These are phyloP conservation scores for Mechanitis mazaeus DNA, from an alignment of 2,888 invertebrate species.

Conservation along the genomic window DNA sequence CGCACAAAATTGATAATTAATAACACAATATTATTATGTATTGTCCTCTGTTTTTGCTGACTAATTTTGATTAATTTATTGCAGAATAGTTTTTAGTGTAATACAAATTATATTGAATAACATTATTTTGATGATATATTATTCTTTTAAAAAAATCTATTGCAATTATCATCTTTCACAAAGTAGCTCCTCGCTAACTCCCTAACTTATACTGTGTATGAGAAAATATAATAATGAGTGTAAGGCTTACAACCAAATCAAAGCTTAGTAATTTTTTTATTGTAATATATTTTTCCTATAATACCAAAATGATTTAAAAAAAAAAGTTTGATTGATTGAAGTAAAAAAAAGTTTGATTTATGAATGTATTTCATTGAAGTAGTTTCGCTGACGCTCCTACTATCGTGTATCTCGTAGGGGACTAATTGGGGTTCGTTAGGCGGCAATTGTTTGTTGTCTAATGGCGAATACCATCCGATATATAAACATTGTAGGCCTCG, in stretches of 20 bases:
- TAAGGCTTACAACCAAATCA: too few species aligned
- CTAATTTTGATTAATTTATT: too few species aligned
- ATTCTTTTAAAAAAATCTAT: neutral
- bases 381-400: slow-evolving; percentile 17
- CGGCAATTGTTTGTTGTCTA: slow-evolving; percentile 49
- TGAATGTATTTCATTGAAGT: slow-evolving; percentile 7
- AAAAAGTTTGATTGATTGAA: too few species aligned
- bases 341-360: neutral
- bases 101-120: too few species aligned
- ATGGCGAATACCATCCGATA: slow-evolving; percentile 23
- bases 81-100: too few species aligned
- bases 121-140: too few species aligned
- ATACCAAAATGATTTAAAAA: too few species aligned
- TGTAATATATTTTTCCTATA: too few species aligned
- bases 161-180: neutral
- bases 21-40: too few species aligned
- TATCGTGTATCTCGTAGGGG: slow-evolving; percentile 17
- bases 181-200: neutral
- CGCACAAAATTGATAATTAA: too few species aligned
- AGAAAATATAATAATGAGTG: neutral
- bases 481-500: slow-evolving; percentile 19
- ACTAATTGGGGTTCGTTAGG: slow-evolving; percentile 65
- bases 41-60: too few species aligned
- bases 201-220: slow-evolving; percentile 1
- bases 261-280: too few species aligned